Percentiles rank a stretch among this genome's conserved stretches.
Evolutionary conservation across 1,140 invertebrate species (phyloP).

Genomic region (Ceratoteleas bidentatus): DNA sequence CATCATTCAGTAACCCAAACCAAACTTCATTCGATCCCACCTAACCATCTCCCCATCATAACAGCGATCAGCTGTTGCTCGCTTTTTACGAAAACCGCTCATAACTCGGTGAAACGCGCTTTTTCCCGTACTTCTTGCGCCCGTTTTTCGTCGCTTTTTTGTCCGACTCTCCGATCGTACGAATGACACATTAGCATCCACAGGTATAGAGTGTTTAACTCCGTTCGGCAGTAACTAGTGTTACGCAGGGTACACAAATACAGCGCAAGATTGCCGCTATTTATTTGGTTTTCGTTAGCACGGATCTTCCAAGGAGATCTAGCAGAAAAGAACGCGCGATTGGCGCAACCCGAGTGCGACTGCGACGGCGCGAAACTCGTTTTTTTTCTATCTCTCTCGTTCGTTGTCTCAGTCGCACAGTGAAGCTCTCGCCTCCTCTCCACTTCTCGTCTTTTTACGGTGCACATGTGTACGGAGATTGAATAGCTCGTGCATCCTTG

Average conservation of each 20-base stretch:
- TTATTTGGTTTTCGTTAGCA: slow-evolving; percentile 67
- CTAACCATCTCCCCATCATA: too few species aligned
- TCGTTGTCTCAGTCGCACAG: too few species aligned
- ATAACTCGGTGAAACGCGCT: too few species aligned
- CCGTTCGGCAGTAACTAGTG: slow-evolving; percentile 51
- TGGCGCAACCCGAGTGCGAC: slow-evolving; percentile 24
- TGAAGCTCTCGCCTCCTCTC: slow-evolving; percentile 12
- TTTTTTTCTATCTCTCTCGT: too few species aligned
- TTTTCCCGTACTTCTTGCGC: too few species aligned
- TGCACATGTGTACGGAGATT: slow-evolving; percentile 50
- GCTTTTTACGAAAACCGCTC: too few species aligned
- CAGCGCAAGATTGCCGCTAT: slow-evolving; percentile 58
- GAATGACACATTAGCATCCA: too few species aligned
- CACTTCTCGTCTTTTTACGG: slow-evolving; percentile 42
- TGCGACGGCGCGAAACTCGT: slow-evolving; percentile 53
- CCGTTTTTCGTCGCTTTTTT: too few species aligned
- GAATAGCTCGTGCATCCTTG: slow-evolving; percentile 56
- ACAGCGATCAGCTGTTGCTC: too few species aligned
- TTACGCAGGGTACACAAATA: slow-evolving; percentile 59
- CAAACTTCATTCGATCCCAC: too few species aligned
- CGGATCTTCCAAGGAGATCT: slow-evolving; percentile 64
- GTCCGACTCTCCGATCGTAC: too few species aligned
- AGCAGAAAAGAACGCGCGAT: slow-evolving; percentile 37
- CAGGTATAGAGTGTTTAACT: slow-evolving; percentile 34
- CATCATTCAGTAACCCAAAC: too few species aligned